Evolutionary conservation across 1,140 invertebrate genomes (phyloP), one percentile per base, ranked within the genome.

Genomic region (Polyergus mexicanus): DNA sequence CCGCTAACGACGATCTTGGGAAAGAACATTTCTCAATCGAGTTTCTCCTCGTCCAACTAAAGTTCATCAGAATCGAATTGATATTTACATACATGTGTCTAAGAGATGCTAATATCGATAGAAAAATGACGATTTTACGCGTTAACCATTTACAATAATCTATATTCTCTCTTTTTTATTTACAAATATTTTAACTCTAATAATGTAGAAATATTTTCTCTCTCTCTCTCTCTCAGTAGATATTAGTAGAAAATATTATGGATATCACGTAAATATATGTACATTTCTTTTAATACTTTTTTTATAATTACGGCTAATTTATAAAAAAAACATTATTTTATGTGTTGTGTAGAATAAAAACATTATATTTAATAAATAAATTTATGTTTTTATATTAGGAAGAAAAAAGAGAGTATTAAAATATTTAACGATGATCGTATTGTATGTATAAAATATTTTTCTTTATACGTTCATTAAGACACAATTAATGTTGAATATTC

Each of bases 21-120:
- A 68, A 83, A 87, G 22, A 87, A 60, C 3, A 25, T 84, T 87
- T 56, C 35, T 19, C 68, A 83, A 83, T 44, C 44, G 58, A 76
- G 35, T 77, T 84, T 77, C 72, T 84, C 58, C 54, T 19, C 3
- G 8, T 74, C 66, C 32, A 25, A 47, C 38, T 72, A 74, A 80
- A 80, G 47, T 80, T 80, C 65, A 80, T 69, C 65, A 35, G 63
- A 80, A 80, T 80, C 47, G 35, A 80, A 80, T 80, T 35, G 77
- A 38, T 80, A 80, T 69, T 69, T 80, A 58, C 13, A 44, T 80
- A 58, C 13, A 44, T 35, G 35, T 69, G 35, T 80, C 3, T 35
- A 19, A 68, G n/a, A 56, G 66, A 66, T 22, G 22, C 6, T 32
- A 60, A 44, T 83, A 74, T 72, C 22, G 25, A 28, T 19, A 25